Evolutionary conservation across 2,113 vertebrate species (phyloP), one percentile per base, ranked within the genome.

Genomic region (Mirounga angustirostris): DNA sequence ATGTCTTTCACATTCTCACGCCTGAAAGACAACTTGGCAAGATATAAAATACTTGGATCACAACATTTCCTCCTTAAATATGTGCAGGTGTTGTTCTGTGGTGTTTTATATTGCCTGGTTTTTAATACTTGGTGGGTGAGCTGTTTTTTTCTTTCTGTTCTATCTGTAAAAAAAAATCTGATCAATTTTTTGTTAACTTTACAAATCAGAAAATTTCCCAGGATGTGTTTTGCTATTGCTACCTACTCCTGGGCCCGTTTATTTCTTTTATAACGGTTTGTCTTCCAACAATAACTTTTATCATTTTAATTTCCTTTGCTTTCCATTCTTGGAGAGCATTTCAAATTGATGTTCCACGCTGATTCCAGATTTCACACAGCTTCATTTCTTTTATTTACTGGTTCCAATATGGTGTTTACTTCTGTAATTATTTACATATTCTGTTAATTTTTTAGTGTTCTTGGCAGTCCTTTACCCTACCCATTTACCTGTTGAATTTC

Each of bases 221-320:
- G 65, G 24, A 43, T 83, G 40, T 85, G 30, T 84, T 46, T 76
- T 40, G 8, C 18, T 89, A 9, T 90, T 87, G 58, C 30, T 19
- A 5, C 26, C 24, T 73, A 43, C 6, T 4, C 5, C 0, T 4
- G 5, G 10, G 28, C 33, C 19, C 9, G n/a, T 78, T 89, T 79
- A 54, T 61, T 83, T 89, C 50, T 79, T 79, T 91, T 84, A 50
- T 36, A 80, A 9, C 88, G 7, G 11, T 92, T 96, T 76, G 46
- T 69, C 84, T 98, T 89, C 24, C 52, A 86, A n/a, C 13, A 40
- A 2, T 80, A 12, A 58, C 24, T 80, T 93, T 61, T 69, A 80
- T 97, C 26, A 86, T 90, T 95, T 95, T 26, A 69, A 73, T 95
- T 81, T 95, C 59, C 12, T 65, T 54, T 94, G 28, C 22, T 87